A percentile compares a stretch with the other conserved stretches of the same genome.
Evolutionary conservation across 2,888 invertebrate species (phyloP).

Genomic region (Pemphredon lugubris): DNA sequence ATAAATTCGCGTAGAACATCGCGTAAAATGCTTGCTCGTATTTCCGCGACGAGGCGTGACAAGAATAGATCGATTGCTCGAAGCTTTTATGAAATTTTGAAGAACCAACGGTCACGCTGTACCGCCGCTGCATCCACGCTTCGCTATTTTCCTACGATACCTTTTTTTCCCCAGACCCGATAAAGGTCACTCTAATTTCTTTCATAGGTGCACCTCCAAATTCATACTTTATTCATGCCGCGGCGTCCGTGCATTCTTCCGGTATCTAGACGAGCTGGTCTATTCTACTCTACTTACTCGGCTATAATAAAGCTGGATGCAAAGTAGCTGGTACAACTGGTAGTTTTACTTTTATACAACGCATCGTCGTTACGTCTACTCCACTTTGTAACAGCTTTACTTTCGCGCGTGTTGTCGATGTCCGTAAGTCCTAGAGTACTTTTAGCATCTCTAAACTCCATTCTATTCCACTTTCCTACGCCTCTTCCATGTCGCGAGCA

Average conservation of each 20-base stretch:
- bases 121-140: too few species aligned
- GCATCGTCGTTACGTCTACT: conserved; percentile 20
- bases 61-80: too few species aligned
- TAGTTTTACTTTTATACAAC: conserved; percentile 8
- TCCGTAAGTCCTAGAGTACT: background rate
- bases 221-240: background rate
- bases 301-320: conserved; percentile 5
- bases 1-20: too few species aligned
- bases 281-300: conserved; percentile 14
- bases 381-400: conserved; percentile 20
- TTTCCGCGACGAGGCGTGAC: too few species aligned
- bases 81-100: background rate
- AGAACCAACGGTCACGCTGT: too few species aligned
- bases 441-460: too few species aligned
- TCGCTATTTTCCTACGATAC: background rate
- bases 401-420: background rate
- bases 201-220: background rate
- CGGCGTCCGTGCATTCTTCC: conserved; percentile 3
- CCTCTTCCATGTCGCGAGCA: too few species aligned
- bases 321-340: conserved; percentile 11
- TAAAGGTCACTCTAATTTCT: conserved; percentile 1
- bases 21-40: too few species aligned
- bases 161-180: background rate
- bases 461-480: too few species aligned
- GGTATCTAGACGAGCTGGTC: background rate